Conservation (phyloP, 2,797 vertebrate genomes). For the Hozukius guyotensis region DNA sequence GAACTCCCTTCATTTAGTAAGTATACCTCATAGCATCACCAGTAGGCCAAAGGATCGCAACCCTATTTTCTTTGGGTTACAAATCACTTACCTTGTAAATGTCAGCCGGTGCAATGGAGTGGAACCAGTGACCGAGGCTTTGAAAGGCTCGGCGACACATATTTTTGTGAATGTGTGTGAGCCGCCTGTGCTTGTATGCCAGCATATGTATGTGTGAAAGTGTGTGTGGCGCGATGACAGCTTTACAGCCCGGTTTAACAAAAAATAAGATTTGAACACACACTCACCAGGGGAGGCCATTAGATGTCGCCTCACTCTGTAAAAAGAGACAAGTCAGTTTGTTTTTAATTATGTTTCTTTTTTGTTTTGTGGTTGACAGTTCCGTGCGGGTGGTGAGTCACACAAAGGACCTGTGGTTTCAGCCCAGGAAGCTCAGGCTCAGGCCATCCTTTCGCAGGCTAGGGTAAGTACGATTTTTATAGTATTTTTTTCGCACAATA, state of each 20-base stretch:
- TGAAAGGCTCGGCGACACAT: constrained; percentile 57
- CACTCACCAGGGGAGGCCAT: constrained; percentile 28
- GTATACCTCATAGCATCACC: constrained; percentile 55
- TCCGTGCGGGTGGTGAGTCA: constrained; percentile 93
- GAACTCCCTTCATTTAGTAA: constrained; percentile 46
- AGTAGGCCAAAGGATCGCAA: constrained; percentile 49
- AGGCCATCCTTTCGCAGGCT: constrained; percentile 96
- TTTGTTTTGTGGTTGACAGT: constrained; percentile 80
- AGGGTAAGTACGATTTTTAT: constrained; percentile 83
- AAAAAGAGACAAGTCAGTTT: constrained; percentile 39
- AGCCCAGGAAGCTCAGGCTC: constrained; percentile 96
- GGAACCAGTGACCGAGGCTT: constrained; percentile 68
- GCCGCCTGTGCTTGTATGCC: background rate
- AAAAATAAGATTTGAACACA: constrained; percentile 27
- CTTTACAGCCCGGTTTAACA: constrained; percentile 36
- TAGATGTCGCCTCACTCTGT: constrained; percentile 27
- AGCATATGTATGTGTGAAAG: background rate
- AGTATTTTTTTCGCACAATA: too few relatives aligned
- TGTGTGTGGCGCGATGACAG: constrained; percentile 36
- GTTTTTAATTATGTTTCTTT: constrained; percentile 47
- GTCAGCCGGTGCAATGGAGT: constrained; percentile 70
- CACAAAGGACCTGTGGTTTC: constrained; percentile 94
- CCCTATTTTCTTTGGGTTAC: constrained; percentile 70
- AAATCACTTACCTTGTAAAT: constrained; percentile 78
- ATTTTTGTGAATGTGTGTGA: constrained; percentile 8